phyloP scores from a whole-genome alignment of 2,113 vertebrate genomes.

The Ramphastos sulfuratus region DNA sequence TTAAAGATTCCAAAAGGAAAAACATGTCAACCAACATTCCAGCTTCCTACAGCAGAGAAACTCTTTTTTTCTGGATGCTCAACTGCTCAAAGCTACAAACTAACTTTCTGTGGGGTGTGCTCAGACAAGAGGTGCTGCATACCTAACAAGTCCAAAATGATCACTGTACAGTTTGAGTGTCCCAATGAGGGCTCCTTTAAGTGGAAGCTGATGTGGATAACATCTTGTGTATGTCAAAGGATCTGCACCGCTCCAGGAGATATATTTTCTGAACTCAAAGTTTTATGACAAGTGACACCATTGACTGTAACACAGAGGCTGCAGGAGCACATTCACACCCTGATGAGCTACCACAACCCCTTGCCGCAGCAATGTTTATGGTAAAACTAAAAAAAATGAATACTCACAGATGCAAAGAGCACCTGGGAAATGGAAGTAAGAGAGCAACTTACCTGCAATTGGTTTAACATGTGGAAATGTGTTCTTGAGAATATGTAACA shows the following conservation, averaged over 20 bases:
- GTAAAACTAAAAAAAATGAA: neutral
- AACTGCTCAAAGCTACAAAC: constrained; percentile 84
- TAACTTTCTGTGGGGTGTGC: constrained; percentile 90
- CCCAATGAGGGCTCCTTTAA: constrained; percentile 79
- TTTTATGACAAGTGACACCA: constrained; percentile 73
- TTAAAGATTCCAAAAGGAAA: constrained; percentile 87
- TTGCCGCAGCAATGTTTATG: neutral
- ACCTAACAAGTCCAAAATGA: constrained; percentile 87
- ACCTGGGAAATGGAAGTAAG: neutral
- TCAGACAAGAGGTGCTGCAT: constrained; percentile 89
- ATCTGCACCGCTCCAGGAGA: constrained; percentile 84
- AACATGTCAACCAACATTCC: constrained; percentile 88
- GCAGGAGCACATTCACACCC: neutral
- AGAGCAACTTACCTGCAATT: neutral
- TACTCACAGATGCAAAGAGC: no score
- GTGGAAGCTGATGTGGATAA: constrained; percentile 98
- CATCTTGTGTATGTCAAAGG: constrained; percentile 91
- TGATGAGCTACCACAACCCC: neutral
- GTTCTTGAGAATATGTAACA: neutral
- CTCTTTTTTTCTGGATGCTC: constrained; percentile 88
- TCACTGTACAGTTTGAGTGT: constrained; percentile 88
- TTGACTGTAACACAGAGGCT: neutral
- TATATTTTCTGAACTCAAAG: constrained; percentile 87
- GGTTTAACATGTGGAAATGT: neutral
- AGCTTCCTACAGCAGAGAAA: constrained; percentile 83